Evolutionary conservation across 2,113 vertebrate genomes (phyloP).

Genomic region (Emydocephalus ijimae): DNA sequence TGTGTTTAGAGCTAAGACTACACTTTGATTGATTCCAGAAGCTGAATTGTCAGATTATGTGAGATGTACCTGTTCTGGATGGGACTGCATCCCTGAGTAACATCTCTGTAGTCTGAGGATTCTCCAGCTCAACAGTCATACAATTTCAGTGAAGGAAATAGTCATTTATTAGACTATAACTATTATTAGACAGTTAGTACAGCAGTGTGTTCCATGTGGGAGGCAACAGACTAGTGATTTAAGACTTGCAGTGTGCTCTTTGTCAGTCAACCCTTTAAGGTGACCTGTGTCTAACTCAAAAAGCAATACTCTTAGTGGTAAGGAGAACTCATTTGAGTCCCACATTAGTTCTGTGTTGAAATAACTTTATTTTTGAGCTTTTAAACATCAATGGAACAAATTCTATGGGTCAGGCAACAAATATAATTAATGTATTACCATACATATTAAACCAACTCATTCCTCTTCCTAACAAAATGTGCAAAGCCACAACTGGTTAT

Average conservation of each 20-base stretch:
- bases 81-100: background rate
- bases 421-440: background rate
- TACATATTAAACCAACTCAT: background rate
- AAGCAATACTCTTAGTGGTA: background rate
- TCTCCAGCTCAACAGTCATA: background rate
- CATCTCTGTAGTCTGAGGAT: background rate
- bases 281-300: background rate
- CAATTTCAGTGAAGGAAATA: background rate
- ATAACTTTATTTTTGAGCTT: background rate
- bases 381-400: background rate
- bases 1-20: background rate
- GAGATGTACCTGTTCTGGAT: background rate
- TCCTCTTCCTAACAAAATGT: background rate
- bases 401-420: background rate
- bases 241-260: background rate
- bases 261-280: background rate
- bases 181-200: background rate
- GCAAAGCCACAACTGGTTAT: background rate
- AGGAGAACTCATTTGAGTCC: background rate
- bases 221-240: background rate
- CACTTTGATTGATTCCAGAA: background rate
- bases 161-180: background rate
- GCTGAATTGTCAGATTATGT: background rate
- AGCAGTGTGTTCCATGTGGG: background rate
- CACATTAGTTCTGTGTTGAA: background rate